phyloP scores from a whole-genome alignment of 2,888 invertebrate species.

The Scelioninae gen. 2 region DNA sequence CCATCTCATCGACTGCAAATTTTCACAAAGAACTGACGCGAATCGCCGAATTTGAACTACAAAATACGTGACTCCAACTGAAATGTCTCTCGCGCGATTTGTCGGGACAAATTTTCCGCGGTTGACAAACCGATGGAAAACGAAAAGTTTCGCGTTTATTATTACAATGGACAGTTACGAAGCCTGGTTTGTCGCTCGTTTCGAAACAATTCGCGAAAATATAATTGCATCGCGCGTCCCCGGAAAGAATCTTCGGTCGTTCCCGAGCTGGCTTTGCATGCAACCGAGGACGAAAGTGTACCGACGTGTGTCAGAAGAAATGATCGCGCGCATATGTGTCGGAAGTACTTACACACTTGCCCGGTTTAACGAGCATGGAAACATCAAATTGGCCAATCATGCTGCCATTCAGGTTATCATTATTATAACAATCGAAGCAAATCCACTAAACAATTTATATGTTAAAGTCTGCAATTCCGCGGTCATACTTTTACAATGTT shows the following conservation, averaged over 20 bases:
- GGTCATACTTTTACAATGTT: neutral
- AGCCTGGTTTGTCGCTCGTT: constrained; percentile 7
- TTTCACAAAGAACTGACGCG: too few species aligned
- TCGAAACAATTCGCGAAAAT: constrained; percentile 34
- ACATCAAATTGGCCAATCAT: constrained; percentile 57
- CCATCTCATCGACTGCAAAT: too few species aligned
- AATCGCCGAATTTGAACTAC: too few species aligned
- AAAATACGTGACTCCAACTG: too few species aligned
- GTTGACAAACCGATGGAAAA: too few species aligned
- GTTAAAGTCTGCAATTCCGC: neutral
- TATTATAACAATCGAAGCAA: constrained; percentile 13
- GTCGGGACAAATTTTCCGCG: too few species aligned
- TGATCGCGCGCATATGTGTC: constrained; percentile 57
- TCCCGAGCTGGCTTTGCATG: constrained; percentile 19
- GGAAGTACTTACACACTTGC: constrained; percentile 62
- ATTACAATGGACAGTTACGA: constrained; percentile 10
- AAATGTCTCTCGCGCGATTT: too few species aligned
- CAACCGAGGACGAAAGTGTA: constrained; percentile 24
- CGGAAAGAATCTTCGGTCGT: constrained; percentile 20
- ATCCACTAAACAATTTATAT: constrained; percentile 13
- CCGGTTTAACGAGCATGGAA: constrained; percentile 61
- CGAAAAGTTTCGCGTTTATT: constrained; percentile 24
- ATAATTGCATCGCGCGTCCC: constrained; percentile 44
- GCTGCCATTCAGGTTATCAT: constrained; percentile 20
- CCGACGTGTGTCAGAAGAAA: constrained; percentile 31